A percentile compares a stretch with the other conserved stretches of the same genome.
phyloP scores from a whole-genome alignment of 2,113 vertebrate species.

The Hippocampus barbouri region DNA sequence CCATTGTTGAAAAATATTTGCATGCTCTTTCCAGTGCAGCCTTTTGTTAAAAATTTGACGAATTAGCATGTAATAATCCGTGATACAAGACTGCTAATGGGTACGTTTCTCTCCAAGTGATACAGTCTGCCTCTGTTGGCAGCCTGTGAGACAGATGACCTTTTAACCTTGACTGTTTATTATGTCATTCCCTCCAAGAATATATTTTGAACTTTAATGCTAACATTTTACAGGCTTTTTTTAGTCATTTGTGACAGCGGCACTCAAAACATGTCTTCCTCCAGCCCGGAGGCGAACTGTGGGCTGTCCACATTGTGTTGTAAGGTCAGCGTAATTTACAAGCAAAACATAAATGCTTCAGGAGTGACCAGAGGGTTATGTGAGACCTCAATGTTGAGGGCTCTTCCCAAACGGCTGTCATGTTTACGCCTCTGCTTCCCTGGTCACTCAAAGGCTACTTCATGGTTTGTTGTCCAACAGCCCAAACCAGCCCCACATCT shows the following conservation, averaged over 20 bases:
- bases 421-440: conserved; percentile 23
- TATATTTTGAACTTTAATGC: conserved; percentile 34
- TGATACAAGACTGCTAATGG: background rate
- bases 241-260: conserved; percentile 44
- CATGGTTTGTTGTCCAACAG: conserved; percentile 23
- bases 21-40: background rate
- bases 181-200: background rate
- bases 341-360: conserved; percentile 48
- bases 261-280: conserved; percentile 55
- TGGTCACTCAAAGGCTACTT: conserved; percentile 8
- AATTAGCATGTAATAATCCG: background rate
- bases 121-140: background rate
- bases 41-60: background rate
- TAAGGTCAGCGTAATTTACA: conserved; percentile 59
- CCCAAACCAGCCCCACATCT: conserved; percentile 16
- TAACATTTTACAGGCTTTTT: conserved; percentile 33
- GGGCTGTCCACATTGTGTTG: conserved; percentile 49
- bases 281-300: conserved; percentile 32
- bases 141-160: background rate
- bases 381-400: conserved; percentile 7
- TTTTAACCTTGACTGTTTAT: background rate
- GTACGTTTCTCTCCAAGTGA: background rate
- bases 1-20: background rate
- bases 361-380: conserved; percentile 20
- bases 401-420: conserved; percentile 17